Conservation (phyloP, 2,797 vertebrate genomes). For the Gorsachius magnificus region DNA sequence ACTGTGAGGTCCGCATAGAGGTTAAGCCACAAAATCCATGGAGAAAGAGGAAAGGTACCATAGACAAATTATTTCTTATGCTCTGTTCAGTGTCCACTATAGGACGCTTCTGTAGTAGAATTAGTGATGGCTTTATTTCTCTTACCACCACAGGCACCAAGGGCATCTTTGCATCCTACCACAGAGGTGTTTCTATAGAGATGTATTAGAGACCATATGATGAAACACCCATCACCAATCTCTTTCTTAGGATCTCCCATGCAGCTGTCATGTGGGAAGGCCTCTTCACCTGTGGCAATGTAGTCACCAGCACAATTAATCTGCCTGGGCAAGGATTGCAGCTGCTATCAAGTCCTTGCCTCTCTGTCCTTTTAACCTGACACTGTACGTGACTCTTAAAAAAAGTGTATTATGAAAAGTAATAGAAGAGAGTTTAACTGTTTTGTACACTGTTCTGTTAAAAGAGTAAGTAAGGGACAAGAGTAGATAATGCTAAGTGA, state of each 20-base stretch:
- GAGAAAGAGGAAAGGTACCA: neutral
- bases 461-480: neutral
- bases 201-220: neutral
- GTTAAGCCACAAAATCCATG: neutral
- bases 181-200: neutral
- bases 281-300: neutral
- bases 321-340: neutral
- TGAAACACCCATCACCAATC: neutral
- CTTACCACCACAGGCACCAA: neutral
- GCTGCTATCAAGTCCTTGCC: neutral
- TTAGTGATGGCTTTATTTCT: neutral
- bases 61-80: neutral
- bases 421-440: neutral
- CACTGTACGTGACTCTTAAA: neutral
- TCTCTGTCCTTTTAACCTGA: neutral
- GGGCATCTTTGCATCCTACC: neutral
- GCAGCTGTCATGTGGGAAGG: neutral
- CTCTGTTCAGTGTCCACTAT: neutral
- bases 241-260: neutral
- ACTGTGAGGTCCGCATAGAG: neutral
- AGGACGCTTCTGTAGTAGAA: neutral
- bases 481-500: neutral
- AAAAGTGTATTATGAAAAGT: neutral
- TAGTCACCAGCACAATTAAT: neutral
- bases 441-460: neutral